These are phyloP conservation scores for Oenanthe melanoleuca DNA, from an alignment of 2,113 vertebrate genomes.

Conservation along the genomic window DNA sequence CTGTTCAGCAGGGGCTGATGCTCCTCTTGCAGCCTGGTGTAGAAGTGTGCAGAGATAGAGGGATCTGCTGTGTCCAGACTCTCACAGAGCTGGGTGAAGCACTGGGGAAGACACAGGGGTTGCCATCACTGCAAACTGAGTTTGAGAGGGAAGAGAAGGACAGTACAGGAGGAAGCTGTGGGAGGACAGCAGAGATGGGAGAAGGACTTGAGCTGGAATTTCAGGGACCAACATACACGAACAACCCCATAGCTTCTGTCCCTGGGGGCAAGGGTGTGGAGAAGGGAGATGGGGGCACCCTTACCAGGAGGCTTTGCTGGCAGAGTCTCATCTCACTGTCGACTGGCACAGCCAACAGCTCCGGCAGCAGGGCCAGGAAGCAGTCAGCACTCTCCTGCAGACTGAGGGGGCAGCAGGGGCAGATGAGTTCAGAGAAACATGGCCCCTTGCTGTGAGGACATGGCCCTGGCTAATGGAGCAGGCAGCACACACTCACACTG, in stretches of 20 bases:
- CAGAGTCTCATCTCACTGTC: slow-evolving; percentile 50
- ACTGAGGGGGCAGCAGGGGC: slow-evolving; percentile 18
- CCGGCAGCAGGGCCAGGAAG: slow-evolving; percentile 64
- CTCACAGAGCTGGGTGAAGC: slow-evolving; percentile 74
- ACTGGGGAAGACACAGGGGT: slow-evolving; percentile 49
- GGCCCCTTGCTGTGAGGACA: neutral
- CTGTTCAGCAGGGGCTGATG: slow-evolving; percentile 55
- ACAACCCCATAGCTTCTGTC: neutral
- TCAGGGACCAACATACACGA: neutral
- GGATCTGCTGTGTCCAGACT: slow-evolving; percentile 49
- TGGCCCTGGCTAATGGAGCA: neutral
- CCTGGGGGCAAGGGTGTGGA: neutral
- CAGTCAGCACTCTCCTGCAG: slow-evolving; percentile 44
- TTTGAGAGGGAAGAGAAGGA: neutral
- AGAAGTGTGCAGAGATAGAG: slow-evolving; percentile 66
- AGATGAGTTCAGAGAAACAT: neutral
- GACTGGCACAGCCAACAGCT: slow-evolving; percentile 54
- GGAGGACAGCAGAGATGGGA: neutral
- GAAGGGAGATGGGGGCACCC: neutral
- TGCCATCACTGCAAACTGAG: neutral
- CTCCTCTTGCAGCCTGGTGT: slow-evolving; percentile 61
- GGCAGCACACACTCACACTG: neutral
- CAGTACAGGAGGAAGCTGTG: neutral
- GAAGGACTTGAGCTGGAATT: neutral
- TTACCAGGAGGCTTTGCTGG: slow-evolving; percentile 76